These are phyloP conservation scores for Panzeria rudis DNA, from an alignment of 2,888 invertebrate genomes.

Conservation along the genomic window DNA sequence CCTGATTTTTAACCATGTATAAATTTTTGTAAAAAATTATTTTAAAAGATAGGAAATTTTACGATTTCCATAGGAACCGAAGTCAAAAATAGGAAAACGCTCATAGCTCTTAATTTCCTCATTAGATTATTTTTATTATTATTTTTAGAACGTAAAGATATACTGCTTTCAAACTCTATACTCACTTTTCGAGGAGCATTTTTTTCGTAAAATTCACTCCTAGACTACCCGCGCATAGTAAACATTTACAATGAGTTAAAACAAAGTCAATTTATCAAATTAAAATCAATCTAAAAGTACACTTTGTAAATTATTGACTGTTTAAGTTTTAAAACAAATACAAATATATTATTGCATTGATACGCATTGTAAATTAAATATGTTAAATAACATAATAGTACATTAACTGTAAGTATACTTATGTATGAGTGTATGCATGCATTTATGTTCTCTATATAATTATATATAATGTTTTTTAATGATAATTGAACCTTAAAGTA, in stretches of 20 bases:
- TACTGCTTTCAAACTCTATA: too few relatives aligned
- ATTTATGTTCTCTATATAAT: not conserved
- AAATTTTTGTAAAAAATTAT: too few relatives aligned
- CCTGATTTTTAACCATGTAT: too few relatives aligned
- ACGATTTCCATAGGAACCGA: too few relatives aligned
- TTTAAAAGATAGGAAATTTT: too few relatives aligned
- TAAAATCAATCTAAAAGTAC: not conserved
- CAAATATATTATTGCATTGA: not conserved
- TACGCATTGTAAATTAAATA: not conserved
- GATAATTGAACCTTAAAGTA: not conserved
- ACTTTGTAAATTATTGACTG: not conserved
- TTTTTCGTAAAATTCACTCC: too few relatives aligned
- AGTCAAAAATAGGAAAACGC: too few relatives aligned
- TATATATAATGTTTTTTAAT: not conserved
- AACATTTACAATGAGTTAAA: not conserved
- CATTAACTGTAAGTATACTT: not conserved
- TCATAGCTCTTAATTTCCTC: too few relatives aligned
- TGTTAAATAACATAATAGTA: not conserved
- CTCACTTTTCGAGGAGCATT: too few relatives aligned
- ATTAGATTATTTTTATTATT: too few relatives aligned
- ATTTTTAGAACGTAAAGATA: too few relatives aligned
- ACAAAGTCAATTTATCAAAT: not conserved
- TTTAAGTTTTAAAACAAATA: conserved; percentile 11
- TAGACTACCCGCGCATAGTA: too few relatives aligned
- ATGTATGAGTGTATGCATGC: not conserved